Base-by-base conservation (phyloP, 2,888 invertebrate genomes). In the Deilephila elpenor region DNA sequence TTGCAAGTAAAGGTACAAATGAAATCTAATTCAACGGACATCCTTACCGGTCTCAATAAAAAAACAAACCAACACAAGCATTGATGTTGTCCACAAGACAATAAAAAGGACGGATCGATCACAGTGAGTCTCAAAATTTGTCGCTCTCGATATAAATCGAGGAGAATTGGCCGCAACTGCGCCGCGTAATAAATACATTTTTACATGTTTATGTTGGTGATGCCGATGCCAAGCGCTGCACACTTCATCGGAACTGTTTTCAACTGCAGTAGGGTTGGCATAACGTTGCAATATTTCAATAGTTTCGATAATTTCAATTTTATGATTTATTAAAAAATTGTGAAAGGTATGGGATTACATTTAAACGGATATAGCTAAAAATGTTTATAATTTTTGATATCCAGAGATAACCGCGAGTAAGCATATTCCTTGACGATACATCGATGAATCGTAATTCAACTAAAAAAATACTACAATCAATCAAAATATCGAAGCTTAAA, bases 141-240 rank as follows among this genome's bases (percentile, higher is more conserved):
- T 64, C 37, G 37, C 19, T 44, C 37, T 20, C 37, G 64, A 64
- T 37, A 64, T 64, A 64, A 44, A 44, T 19, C 34, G 8, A 56
- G 5, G 56, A 5, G 56, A 56, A 56, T 56, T 56, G 56, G 56
- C 56, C 56, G 6, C 56, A 14, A 56, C 56, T 6, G 56, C 56
- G 44, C 6, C n/a, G 56, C 56, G 56, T 17, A 67, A 44, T 44
- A 51, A 67, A 67, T 67, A 51, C 51, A 25, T 67, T 67, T 67
- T 67, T 51, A 67, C 51, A 29, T 25, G 67, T 51, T 67, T 25
- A 37, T 51, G 67, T 14, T 11, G 11, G 44, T 25, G 25, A 25
- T 17, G 67, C 51, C 67, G 67, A 51, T 67, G 67, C 67, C 67
- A 67, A 67, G 25, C 67, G 67, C 17, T 51, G 67, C 51, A 17